These are phyloP conservation scores for Paracyclopina nana DNA, from an alignment of 1,140 invertebrate species.

Conservation along the genomic window DNA sequence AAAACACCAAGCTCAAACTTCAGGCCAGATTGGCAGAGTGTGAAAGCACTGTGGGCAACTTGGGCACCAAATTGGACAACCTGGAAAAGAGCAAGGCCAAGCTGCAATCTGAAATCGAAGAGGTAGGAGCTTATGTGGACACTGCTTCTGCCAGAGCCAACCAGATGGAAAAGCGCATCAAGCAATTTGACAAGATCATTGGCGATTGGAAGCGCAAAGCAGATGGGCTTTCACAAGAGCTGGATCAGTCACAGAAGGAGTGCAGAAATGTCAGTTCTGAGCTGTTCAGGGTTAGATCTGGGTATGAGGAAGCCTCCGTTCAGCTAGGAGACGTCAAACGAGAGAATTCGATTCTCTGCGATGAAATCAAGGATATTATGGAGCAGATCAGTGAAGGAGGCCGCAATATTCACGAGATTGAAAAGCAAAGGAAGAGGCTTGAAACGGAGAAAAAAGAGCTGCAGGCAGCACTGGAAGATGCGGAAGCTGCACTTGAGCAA, in stretches of 20 bases:
- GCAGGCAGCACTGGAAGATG: conserved; percentile 52
- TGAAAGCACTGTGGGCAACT: conserved; percentile 1
- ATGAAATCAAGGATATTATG: conserved; percentile 33
- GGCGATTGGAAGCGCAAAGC: conserved; percentile 38
- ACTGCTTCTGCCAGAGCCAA: background rate
- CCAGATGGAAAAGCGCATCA: conserved; percentile 19
- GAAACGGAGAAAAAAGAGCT: conserved; percentile 98
- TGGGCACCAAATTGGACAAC: conserved; percentile 7
- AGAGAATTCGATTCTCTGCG: conserved; percentile 34
- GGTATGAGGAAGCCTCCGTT: conserved; percentile 30
- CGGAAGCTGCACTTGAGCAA: conserved; percentile 34
- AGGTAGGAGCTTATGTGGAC: background rate
- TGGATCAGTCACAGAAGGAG: conserved; percentile 25
- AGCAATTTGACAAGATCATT: conserved; percentile 34
- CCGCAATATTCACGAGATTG: conserved; percentile 29
- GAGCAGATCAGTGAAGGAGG: conserved; percentile 36
- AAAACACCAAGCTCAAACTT: conserved; percentile 9
- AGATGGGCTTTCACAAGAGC: conserved; percentile 33
- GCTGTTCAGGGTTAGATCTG: conserved; percentile 31
- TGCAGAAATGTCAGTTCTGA: conserved; percentile 31
- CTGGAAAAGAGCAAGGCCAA: conserved; percentile 6
- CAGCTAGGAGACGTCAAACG: conserved; percentile 30
- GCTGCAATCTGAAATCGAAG: background rate
- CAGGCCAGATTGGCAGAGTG: conserved; percentile 1
- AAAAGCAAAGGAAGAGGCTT: conserved; percentile 35